A percentile compares a stretch with the other conserved stretches of the same genome.
Conservation (phyloP, 2,797 vertebrate genomes). For the Rhadinocentrus ornatus region DNA sequence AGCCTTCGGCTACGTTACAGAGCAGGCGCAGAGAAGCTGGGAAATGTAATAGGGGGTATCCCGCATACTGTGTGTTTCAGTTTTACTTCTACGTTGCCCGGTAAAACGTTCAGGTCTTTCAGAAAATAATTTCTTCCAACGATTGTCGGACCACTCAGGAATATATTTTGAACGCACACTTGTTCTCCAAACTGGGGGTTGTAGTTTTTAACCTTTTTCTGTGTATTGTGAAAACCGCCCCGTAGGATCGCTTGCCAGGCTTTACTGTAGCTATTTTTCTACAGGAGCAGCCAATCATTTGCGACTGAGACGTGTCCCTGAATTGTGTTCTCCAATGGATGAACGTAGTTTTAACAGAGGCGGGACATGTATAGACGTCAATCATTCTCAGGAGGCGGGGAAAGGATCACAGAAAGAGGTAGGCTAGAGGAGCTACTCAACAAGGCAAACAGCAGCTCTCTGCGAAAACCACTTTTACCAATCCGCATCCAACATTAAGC, state of each 20-base stretch:
- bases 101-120: not conserved
- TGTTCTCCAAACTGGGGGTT: conserved; percentile 50
- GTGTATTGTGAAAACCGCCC: conserved; percentile 44
- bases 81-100: conserved; percentile 21
- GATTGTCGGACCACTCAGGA: not conserved
- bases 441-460: conserved; percentile 75
- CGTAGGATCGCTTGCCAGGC: conserved; percentile 51
- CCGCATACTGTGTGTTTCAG: conserved; percentile 19
- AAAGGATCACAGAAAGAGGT: conserved; percentile 74
- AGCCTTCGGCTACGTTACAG: conserved; percentile 49
- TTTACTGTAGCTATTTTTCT: conserved; percentile 59
- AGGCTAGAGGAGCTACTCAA: conserved; percentile 74
- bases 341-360: conserved; percentile 14
- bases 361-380: conserved; percentile 65
- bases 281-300: conserved; percentile 64
- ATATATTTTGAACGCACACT: conserved; percentile 39
- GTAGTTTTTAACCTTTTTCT: conserved; percentile 69
- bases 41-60: conserved; percentile 30
- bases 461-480: conserved; percentile 76
- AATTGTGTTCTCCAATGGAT: conserved; percentile 61
- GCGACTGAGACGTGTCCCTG: conserved; percentile 19
- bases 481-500: conserved; percentile 76
- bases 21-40: conserved; percentile 65
- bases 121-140: not conserved
- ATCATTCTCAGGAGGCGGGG: conserved; percentile 72